phyloP scores from a whole-genome alignment of 2,888 invertebrate genomes.

The Pollenia angustigena region DNA sequence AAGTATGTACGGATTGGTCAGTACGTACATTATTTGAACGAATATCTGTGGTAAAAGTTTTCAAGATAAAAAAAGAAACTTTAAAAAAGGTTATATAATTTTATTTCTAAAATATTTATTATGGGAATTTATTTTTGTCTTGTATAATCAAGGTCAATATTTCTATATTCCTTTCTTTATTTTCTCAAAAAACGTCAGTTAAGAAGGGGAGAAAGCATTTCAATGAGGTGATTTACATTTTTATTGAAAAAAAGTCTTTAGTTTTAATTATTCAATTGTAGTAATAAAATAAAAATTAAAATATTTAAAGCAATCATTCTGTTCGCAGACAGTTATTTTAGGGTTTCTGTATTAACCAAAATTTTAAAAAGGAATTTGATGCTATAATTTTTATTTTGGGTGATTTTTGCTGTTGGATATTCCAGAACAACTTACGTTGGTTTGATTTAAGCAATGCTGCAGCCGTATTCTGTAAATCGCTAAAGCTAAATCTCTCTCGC shows the following conservation, averaged over 20 bases:
- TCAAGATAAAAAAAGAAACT: constrained; percentile 26
- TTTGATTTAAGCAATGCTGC: no score
- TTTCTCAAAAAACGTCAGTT: background rate
- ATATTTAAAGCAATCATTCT: constrained; percentile 54
- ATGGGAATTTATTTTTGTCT: constrained; percentile 42
- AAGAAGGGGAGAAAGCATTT: constrained; percentile 62
- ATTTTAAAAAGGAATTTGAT: no score
- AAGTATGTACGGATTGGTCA: constrained; percentile 57
- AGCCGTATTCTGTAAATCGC: no score
- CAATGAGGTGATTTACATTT: constrained; percentile 46
- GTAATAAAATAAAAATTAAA: constrained; percentile 60
- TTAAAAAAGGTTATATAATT: constrained; percentile 56
- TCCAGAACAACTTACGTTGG: no score
- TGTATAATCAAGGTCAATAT: constrained; percentile 57
- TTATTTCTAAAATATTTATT: constrained; percentile 46
- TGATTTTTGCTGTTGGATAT: no score
- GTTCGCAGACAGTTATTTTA: constrained; percentile 14
- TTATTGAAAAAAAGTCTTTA: constrained; percentile 3
- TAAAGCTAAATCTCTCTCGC: no score
- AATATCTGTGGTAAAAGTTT: constrained; percentile 60
- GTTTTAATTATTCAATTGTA: constrained; percentile 62
- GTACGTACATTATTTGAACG: constrained; percentile 24
- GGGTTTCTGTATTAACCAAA: constrained; percentile 35
- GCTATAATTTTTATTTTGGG: no score
- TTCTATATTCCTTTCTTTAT: constrained; percentile 25